These are phyloP conservation scores for Bubo bubo DNA, from an alignment of 2,113 vertebrate genomes.

Conservation along the genomic window DNA sequence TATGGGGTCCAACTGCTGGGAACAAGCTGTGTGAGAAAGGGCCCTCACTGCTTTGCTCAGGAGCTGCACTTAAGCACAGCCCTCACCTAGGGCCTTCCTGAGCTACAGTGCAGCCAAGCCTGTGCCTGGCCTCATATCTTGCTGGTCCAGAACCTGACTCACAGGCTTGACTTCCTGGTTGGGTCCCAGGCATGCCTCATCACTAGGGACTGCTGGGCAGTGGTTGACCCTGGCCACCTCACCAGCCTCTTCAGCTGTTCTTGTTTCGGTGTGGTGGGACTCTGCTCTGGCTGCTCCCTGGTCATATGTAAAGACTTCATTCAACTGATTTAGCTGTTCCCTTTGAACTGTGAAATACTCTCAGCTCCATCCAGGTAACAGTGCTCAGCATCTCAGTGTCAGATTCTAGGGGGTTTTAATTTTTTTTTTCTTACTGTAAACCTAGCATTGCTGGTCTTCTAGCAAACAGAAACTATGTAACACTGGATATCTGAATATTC, in stretches of 20 bases:
- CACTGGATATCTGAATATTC: background rate
- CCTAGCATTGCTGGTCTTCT: background rate
- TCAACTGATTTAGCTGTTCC: background rate
- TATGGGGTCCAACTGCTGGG: fast-evolving
- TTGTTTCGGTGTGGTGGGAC: background rate
- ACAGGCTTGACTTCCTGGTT: background rate
- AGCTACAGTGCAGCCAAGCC: background rate
- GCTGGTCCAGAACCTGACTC: background rate
- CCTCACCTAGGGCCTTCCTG: background rate
- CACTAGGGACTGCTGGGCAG: fast-evolving
- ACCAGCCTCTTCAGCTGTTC: background rate
- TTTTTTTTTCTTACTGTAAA: background rate
- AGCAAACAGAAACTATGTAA: background rate
- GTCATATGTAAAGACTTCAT: background rate
- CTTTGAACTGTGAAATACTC: background rate
- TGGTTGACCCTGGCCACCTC: background rate
- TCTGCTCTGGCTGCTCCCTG: background rate
- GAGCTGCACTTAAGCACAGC: background rate
- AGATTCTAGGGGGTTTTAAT: background rate
- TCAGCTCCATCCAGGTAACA: background rate
- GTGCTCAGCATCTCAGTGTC: background rate
- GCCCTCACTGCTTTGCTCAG: background rate
- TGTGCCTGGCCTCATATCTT: fast-evolving
- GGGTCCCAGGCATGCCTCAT: background rate
- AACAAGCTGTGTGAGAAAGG: background rate